Conservation (phyloP, 2,888 invertebrate species). For the Pristionchus maxplancki region DNA sequence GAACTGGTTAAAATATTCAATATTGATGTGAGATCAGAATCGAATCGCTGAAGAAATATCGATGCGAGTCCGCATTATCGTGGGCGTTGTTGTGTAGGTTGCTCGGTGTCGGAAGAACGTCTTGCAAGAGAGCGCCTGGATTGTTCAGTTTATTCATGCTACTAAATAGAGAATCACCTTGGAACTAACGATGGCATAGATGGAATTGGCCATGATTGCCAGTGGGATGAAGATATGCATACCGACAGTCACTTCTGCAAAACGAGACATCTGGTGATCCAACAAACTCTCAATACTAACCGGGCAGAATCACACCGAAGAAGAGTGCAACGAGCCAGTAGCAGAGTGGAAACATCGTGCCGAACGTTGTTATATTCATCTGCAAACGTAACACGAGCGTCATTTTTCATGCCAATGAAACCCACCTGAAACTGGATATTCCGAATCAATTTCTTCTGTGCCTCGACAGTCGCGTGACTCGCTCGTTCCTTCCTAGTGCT, state of each 20-base stretch:
- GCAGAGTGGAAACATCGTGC: not conserved
- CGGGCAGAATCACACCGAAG: not conserved
- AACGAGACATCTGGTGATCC: not conserved
- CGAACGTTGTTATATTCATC: constrained; percentile 41
- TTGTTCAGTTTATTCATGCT: not conserved
- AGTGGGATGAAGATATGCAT: not conserved
- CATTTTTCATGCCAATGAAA: not conserved
- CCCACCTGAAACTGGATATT: constrained; percentile 15
- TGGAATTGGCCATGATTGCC: not conserved
- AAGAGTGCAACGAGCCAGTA: not conserved
- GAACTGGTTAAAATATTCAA: no score
- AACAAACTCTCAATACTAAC: not conserved
- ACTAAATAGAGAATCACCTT: not conserved
- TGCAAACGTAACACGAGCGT: not conserved
- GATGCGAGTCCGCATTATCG: not conserved
- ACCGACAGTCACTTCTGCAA: not conserved
- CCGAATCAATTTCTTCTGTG: not conserved
- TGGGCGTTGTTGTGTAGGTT: not conserved
- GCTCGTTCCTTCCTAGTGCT: not conserved
- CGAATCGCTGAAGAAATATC: not conserved
- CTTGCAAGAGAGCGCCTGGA: constrained; percentile 16
- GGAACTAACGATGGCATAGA: not conserved
- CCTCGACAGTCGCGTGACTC: not conserved
- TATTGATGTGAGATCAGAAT: not conserved
- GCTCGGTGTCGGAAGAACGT: not conserved